Percentiles rank a stretch among this genome's conserved stretches.
These are phyloP conservation scores for Cynocephalus volans DNA, from an alignment of 2,113 vertebrate species.

Conservation along the genomic window DNA sequence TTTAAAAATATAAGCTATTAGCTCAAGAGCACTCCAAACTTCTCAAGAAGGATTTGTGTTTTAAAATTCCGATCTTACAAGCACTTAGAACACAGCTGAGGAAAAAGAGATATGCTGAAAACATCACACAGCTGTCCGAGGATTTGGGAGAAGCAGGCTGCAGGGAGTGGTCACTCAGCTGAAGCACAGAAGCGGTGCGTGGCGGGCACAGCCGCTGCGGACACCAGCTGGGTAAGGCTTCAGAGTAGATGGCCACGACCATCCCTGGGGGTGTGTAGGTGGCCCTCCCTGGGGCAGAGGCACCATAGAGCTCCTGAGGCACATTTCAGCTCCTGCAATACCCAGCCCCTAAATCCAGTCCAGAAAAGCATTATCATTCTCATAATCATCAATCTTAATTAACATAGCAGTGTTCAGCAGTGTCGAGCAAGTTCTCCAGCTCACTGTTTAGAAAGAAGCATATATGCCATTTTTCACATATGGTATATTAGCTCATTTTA, in stretches of 20 bases:
- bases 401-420: fast-evolving
- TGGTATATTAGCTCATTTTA: not conserved
- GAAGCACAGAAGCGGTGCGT: not conserved
- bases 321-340: not conserved
- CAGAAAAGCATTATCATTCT: not conserved
- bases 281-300: not conserved
- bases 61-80: not conserved
- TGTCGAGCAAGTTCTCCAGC: not conserved
- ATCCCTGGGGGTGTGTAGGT: no score
- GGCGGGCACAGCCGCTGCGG: not conserved
- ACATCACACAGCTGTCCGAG: not conserved
- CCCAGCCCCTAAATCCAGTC: not conserved
- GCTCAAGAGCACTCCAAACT: not conserved
- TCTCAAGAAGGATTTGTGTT: not conserved
- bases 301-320: fast-evolving
- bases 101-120: not conserved
- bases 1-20: not conserved
- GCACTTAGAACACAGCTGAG: not conserved
- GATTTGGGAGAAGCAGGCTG: not conserved
- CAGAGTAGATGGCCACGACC: not conserved
- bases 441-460: not conserved
- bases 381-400: not conserved
- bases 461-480: fast-evolving
- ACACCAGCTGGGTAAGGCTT: not conserved
- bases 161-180: not conserved